phyloP scores from a whole-genome alignment of 2,797 vertebrate species.

The Lepus townsendii region DNA sequence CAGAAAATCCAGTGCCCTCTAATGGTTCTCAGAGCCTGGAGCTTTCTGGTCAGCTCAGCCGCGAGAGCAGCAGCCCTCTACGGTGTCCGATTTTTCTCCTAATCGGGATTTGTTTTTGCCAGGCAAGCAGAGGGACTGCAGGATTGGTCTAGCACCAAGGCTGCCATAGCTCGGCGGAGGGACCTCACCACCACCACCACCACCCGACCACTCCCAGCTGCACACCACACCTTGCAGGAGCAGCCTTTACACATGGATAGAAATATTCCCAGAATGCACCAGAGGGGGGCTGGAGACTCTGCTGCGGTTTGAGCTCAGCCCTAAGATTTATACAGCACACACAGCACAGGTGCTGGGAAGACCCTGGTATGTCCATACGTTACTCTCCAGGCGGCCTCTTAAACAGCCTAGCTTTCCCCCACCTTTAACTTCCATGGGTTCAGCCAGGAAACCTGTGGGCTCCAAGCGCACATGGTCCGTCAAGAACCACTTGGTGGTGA shows the following conservation, averaged over 20 bases:
- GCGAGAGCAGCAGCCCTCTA: slow-evolving; percentile 80
- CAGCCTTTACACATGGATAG: neutral
- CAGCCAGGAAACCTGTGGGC: neutral
- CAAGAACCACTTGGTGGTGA: neutral
- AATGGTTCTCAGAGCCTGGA: slow-evolving; percentile 86
- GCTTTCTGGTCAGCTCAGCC: slow-evolving; percentile 84
- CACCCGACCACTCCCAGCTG: neutral
- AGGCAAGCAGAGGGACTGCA: slow-evolving; percentile 72
- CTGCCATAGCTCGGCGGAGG: neutral
- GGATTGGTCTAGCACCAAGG: slow-evolving; percentile 65
- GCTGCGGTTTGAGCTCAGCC: slow-evolving; percentile 31
- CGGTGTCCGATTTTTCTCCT: slow-evolving; percentile 78
- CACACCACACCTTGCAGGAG: neutral
- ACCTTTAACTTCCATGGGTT: neutral
- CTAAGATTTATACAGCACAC: slow-evolving; percentile 27
- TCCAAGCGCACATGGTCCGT: neutral
- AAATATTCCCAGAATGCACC: slow-evolving; percentile 33
- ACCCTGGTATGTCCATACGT: neutral
- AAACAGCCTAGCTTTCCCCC: neutral
- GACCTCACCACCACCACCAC: neutral
- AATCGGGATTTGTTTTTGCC: slow-evolving; percentile 80
- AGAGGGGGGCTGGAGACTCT: neutral
- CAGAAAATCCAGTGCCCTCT: slow-evolving; percentile 85
- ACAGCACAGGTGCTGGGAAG: neutral
- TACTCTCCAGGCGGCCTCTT: slow-evolving; percentile 15